Percentiles rank a stretch among this genome's conserved stretches.
These are phyloP conservation scores for Zaprionus lachaisei DNA, from an alignment of 1,140 invertebrate genomes.

Conservation along the genomic window DNA sequence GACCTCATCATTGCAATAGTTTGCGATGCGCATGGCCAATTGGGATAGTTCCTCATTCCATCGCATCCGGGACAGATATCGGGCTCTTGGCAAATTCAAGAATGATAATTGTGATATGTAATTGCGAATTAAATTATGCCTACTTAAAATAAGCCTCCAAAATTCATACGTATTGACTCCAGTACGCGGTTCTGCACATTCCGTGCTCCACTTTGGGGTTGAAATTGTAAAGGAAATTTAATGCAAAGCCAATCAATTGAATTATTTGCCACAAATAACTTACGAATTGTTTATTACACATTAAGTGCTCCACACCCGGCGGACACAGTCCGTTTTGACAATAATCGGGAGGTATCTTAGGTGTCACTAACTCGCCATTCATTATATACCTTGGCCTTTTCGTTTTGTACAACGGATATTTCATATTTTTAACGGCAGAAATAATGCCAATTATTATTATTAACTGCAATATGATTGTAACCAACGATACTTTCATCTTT, in stretches of 20 bases:
- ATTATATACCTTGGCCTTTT: background rate
- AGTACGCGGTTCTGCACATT: constrained; percentile 6
- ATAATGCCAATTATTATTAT: background rate
- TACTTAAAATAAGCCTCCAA: background rate
- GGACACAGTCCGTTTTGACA: constrained; percentile 21
- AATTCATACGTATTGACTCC: background rate
- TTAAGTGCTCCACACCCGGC: background rate
- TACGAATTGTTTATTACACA: constrained; percentile 21
- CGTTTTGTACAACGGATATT: background rate
- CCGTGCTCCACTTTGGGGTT: constrained; percentile 17
- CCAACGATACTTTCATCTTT: background rate
- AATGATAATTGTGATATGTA: fast-evolving
- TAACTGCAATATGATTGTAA: background rate
- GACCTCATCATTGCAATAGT: background rate
- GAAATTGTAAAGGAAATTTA: background rate
- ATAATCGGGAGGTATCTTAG: background rate
- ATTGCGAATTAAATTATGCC: constrained; percentile 1
- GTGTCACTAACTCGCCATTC: background rate
- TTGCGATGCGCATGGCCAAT: constrained; percentile 36
- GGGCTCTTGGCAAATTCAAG: background rate
- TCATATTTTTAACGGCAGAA: no score
- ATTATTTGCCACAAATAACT: constrained; percentile 8
- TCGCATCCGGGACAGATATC: background rate
- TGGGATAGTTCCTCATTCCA: constrained; percentile 23
- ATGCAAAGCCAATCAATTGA: background rate